Percentiles rank a stretch among this genome's conserved stretches.
phyloP scores from a whole-genome alignment of 2,888 invertebrate species.

The Xanthia icteritia region DNA sequence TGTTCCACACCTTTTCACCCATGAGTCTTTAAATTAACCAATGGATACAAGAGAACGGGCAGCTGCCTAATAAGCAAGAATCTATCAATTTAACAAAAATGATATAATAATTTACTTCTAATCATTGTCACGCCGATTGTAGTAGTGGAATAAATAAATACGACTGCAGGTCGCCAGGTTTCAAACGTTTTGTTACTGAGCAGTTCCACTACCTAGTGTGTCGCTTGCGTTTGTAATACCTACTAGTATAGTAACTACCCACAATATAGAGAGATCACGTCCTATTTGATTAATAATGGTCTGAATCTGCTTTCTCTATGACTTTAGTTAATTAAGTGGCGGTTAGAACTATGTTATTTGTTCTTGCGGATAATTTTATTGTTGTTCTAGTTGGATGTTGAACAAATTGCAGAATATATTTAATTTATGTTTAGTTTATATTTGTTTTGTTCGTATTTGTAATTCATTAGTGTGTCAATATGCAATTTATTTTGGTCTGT shows the following conservation, averaged over 20 bases:
- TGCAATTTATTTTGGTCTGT: background rate
- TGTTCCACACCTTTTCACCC: background rate
- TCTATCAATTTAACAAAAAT: background rate
- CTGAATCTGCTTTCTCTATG: slow-evolving; percentile 55
- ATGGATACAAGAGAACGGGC: background rate
- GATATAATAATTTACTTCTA: background rate
- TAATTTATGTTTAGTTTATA: slow-evolving; percentile 5
- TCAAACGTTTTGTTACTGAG: background rate
- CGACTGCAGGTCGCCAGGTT: background rate
- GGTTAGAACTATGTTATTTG: slow-evolving; percentile 37
- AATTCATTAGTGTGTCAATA: background rate
- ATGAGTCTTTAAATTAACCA: background rate
- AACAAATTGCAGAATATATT: slow-evolving; percentile 3
- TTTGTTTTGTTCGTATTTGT: slow-evolving; percentile 15
- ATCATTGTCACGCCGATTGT: background rate
- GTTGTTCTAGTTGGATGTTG: slow-evolving; percentile 14
- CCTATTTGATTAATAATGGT: slow-evolving; percentile 56
- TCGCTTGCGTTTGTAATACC: background rate
- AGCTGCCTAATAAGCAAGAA: background rate
- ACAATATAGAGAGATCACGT: slow-evolving; percentile 35
- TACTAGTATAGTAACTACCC: too few species aligned
- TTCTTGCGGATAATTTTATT: slow-evolving; percentile 37
- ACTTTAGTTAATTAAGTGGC: slow-evolving; percentile 51
- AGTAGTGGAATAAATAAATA: background rate
- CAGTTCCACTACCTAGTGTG: slow-evolving; percentile 22